Conservation (phyloP, 2,888 invertebrate genomes). For the Liopterus haemorrhoidalis region DNA sequence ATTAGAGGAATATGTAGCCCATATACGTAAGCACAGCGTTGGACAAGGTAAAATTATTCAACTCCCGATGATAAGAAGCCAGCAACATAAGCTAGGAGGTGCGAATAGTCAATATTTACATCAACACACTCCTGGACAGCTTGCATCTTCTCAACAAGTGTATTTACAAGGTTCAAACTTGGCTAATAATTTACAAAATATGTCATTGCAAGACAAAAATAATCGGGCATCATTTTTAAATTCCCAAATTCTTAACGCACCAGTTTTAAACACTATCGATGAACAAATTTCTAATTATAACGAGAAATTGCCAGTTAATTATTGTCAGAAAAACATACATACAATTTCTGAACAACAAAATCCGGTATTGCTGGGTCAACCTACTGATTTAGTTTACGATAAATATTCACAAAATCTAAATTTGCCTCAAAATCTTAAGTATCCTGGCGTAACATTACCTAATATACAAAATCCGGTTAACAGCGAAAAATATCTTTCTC, state of each 20-base stretch:
- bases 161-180: constrained; percentile 34
- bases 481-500: too few species aligned
- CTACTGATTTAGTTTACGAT: too few species aligned
- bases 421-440: too few species aligned
- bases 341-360: constrained; percentile 3
- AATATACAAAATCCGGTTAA: too few species aligned
- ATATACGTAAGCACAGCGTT: constrained; percentile 42
- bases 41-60: constrained; percentile 33
- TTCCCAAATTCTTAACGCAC: constrained; percentile 3
- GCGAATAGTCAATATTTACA: constrained; percentile 34
- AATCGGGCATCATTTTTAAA: constrained; percentile 2
- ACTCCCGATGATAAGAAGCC: constrained; percentile 15
- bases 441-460: too few species aligned
- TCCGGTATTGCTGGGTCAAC: too few species aligned
- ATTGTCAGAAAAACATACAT: not conserved
- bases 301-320: too few species aligned
- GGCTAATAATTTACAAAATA: constrained; percentile 26
- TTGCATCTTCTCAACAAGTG: constrained; percentile 39
- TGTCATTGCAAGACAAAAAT: constrained; percentile 13
- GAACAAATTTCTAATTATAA: not conserved
- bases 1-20: constrained; percentile 45
- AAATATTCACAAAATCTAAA: too few species aligned
- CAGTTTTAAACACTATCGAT: not conserved
- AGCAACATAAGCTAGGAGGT: constrained; percentile 11
- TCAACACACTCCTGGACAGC: constrained; percentile 35